These are phyloP conservation scores for Tetramorium parvispinum DNA, from an alignment of 1,140 invertebrate species.

Conservation along the genomic window DNA sequence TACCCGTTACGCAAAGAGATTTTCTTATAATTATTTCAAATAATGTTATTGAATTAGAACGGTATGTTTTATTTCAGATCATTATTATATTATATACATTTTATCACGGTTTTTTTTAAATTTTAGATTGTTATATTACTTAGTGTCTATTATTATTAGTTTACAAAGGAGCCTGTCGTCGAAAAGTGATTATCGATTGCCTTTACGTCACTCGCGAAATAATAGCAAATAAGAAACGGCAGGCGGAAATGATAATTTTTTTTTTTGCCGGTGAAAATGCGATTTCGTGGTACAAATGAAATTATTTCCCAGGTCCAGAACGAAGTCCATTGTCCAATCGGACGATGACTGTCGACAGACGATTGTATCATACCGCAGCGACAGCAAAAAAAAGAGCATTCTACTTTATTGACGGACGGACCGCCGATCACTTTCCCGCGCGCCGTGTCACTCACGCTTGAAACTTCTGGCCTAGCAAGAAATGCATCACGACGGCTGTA, in stretches of 20 bases:
- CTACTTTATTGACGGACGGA: conserved; percentile 45
- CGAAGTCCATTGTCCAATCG: conserved; percentile 61
- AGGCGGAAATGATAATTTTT: conserved; percentile 28
- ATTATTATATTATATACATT: neutral
- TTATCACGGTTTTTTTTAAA: neutral
- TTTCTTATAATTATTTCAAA: neutral
- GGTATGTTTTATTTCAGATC: neutral
- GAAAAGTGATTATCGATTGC: neutral
- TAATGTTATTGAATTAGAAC: neutral
- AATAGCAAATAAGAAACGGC: neutral
- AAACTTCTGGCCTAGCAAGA: conserved; percentile 41
- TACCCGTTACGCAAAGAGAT: neutral
- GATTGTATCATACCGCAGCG: conserved; percentile 58
- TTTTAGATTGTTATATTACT: neutral
- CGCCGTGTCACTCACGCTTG: conserved; percentile 24
- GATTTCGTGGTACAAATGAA: conserved; percentile 42
- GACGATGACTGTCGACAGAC: conserved; percentile 35
- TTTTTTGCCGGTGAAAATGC: neutral
- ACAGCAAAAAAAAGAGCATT: conserved; percentile 26
- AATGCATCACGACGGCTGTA: conserved; percentile 49
- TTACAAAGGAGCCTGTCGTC: neutral
- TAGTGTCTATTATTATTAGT: neutral
- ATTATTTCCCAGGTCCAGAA: conserved; percentile 33
- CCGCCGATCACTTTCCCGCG: conserved; percentile 38
- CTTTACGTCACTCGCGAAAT: conserved; percentile 8